phyloP scores from a whole-genome alignment of 1,140 invertebrate genomes.

The Ylistrum balloti region DNA sequence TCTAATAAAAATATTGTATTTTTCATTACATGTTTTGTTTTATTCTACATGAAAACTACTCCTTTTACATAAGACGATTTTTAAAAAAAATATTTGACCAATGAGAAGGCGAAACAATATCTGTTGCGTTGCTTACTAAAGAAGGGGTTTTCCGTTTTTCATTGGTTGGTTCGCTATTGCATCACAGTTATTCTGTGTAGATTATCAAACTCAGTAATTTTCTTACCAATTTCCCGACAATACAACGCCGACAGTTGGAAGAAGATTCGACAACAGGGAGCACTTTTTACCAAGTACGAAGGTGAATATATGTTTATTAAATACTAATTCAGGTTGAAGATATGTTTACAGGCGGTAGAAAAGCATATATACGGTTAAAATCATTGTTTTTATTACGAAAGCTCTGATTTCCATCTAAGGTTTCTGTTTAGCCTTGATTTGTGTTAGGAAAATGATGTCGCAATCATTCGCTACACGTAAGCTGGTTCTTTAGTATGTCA shows the following conservation, averaged over 20 bases:
- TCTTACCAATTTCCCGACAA: not conserved
- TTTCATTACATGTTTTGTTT: too few species aligned
- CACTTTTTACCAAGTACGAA: not conserved
- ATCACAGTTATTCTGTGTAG: conserved; percentile 38
- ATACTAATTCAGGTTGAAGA: not conserved
- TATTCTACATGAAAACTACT: not conserved
- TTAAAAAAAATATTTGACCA: not conserved
- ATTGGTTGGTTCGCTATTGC: conserved; percentile 9
- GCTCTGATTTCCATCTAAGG: not conserved
- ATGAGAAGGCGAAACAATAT: not conserved
- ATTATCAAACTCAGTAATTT: conserved; percentile 18
- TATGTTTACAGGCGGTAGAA: not conserved
- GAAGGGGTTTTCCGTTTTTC: conserved; percentile 23
- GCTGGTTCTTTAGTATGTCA: not conserved
- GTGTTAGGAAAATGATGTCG: not conserved
- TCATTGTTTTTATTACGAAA: not conserved
- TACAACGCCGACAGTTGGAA: not conserved
- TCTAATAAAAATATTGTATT: too few species aligned
- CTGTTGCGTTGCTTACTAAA: not conserved
- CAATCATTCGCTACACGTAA: not conserved
- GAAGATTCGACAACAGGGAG: not conserved
- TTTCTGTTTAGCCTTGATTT: conserved; percentile 12
- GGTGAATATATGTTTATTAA: not conserved
- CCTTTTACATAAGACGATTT: not conserved
- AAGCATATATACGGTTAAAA: not conserved